Evolutionary conservation across 23 tunicate species (phyloP).

Genomic region (Trididemnum clinides): DNA sequence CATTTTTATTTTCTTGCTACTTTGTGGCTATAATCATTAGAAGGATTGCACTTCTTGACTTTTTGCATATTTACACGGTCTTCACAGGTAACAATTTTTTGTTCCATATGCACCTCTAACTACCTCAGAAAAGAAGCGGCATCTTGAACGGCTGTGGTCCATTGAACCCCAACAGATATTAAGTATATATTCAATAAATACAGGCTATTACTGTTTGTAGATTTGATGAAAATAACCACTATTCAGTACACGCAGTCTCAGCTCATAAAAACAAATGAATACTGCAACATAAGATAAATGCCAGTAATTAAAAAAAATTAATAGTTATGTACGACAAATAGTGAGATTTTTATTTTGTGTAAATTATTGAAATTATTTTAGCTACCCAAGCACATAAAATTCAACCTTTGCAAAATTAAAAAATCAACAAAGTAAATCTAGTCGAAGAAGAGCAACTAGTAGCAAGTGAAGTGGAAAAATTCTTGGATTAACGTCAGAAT

Average conservation of each 20-base stretch:
- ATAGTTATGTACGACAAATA: not conserved
- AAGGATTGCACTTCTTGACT: too few relatives aligned
- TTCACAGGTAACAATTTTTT: not conserved
- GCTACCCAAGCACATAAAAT: not conserved
- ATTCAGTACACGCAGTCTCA: not conserved
- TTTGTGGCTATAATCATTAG: too few relatives aligned
- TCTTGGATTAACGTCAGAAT: not conserved
- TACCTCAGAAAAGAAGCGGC: not conserved
- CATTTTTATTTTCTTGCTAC: too few relatives aligned
- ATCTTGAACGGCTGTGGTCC: not conserved
- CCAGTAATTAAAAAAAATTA: not conserved
- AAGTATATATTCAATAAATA: too few relatives aligned
- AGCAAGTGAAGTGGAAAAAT: not conserved
- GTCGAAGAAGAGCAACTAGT: not conserved
- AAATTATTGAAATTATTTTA: not conserved
- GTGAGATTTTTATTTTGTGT: not conserved
- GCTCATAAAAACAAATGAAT: too few relatives aligned
- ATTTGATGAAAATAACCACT: not conserved
- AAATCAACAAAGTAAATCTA: not conserved
- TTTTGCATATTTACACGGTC: too few relatives aligned
- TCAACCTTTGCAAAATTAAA: not conserved
- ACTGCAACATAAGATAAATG: not conserved
- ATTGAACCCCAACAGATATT: not conserved
- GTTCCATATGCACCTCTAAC: too few relatives aligned
- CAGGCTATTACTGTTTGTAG: not conserved